Evolutionary conservation across 2,797 vertebrate genomes (phyloP), one percentile per base, ranked within the genome.

Genomic region (Karalla daura): DNA sequence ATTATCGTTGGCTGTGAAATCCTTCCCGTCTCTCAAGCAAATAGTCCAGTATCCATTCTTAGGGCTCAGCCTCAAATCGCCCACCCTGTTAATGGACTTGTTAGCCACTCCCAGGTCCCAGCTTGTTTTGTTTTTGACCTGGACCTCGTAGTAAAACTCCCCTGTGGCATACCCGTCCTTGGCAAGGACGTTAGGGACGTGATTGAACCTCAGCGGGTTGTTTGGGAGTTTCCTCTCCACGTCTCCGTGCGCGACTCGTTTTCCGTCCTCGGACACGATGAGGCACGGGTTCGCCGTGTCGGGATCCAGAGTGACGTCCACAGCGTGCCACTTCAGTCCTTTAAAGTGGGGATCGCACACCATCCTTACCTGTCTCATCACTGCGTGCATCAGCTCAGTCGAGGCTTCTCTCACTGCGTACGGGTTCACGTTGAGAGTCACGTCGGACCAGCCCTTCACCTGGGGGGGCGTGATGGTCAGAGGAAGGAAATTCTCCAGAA

Each of bases 61-160:
- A 0, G 88, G 87, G 51, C 68, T 81, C 27, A 88, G 36, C 35
- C 64, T 56, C 7, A 88, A 67, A 1, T 87, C 80, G 0, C 82
- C 86, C 14, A 83, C 88, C 67, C 84, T 86, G 68, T 84, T 83
- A 28, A 90, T 83, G 45, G 84, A 87, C 47, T 80, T 40, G 5
- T 30, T 72, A 12, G 54, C 86, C 1, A 90, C 80, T 55, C 89
- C 88, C 9, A 90, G 39, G 60, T 78, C 65, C 90, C 91, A 90
- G 14, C 84, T 59, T 0, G 74, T 82, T 68, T 90, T 89, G 44
- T 50, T 68, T 52, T 78, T 82, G 11, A 90, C 82, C 63, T 80
- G 67, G 14, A 86, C 83, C 58, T 91, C 88, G n/a, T 71, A 89
- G 58, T 91, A 90, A 52, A 71, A 85, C 53, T 59, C 87, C 36